Base-by-base conservation (phyloP, 2,888 invertebrate species). In the Tachina grossa region DNA sequence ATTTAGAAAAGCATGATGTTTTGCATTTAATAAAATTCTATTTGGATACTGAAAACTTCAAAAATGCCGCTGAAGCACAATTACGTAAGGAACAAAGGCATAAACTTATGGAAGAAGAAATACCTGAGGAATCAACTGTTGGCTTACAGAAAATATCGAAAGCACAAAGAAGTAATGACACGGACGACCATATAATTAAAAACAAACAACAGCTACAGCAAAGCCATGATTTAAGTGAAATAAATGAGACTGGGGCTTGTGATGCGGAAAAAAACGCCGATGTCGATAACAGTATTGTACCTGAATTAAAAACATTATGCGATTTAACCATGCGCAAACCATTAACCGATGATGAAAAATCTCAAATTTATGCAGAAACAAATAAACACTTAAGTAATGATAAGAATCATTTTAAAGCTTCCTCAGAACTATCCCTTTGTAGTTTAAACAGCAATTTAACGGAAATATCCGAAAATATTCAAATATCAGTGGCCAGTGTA, bases 1-100 rank as follows among this genome's bases (percentile, higher is more conserved):
- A 95, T 92, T 95, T 98, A 95, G 97, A 97, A 89, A 94, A 95
- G n/a, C 94, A 95, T 87, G 95, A 95, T 80, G 94, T 95, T 76
- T 92, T 95, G 77, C 92, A 94, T 22, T 93, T 96, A 47, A 94
- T 97, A 1, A 95, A 95, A 91, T 96, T 96, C 91, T 97, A 96
- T 95, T 91, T 96, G 87, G 97, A 97, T 89, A 94, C 96, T 61
- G 96, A 96, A 89, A 94, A 95, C 88, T 95, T 96, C 89, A 94
- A 94, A 89, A 90, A 91, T 5, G 93, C 93, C 9, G 91, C 92
- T 3, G 11, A 89, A 22, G 84, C 86, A 19, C 89, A 90, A 71
- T 75, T 88, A n/a, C 90, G 91, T 65, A 87, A 88, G 6, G 88
- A 89, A 16, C 86, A 83, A 72, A 85, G 83, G 43, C 76, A 61